phyloP scores from a whole-genome alignment of 2,888 invertebrate genomes.

The Auanema sp. region DNA sequence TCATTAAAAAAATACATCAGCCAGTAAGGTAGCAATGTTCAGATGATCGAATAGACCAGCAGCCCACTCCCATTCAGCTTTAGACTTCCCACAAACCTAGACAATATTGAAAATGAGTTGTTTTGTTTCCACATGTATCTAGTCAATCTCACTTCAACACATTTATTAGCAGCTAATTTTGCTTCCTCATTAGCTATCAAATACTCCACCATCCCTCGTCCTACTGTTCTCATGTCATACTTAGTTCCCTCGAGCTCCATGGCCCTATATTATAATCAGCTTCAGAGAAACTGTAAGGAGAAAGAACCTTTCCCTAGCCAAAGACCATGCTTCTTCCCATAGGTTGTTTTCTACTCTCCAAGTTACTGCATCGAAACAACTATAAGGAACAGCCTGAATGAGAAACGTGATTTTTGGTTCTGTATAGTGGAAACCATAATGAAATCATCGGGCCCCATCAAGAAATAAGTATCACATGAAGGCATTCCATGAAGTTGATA shows the following conservation, averaged over 20 bases:
- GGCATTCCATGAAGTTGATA: constrained; percentile 39
- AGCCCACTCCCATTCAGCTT: constrained; percentile 62
- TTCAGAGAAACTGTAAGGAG: background rate
- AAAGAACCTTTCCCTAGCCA: constrained; percentile 32
- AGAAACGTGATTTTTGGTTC: background rate
- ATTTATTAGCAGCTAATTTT: constrained; percentile 33
- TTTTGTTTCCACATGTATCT: background rate
- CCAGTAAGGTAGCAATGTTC: constrained; percentile 32
- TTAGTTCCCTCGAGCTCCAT: constrained; percentile 26
- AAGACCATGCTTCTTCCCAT: constrained; percentile 50
- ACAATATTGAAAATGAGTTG: background rate
- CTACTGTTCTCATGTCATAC: constrained; percentile 31
- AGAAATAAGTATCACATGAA: constrained; percentile 50
- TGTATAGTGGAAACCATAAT: constrained; percentile 40
- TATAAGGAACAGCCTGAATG: constrained; percentile 53
- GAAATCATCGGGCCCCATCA: constrained; percentile 48
- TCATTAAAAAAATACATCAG: constrained; percentile 23
- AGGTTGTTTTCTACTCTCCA: constrained; percentile 59
- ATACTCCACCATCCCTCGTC: constrained; percentile 47
- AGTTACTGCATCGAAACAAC: constrained; percentile 51
- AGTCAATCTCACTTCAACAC: constrained; percentile 20
- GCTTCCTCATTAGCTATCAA: constrained; percentile 36
- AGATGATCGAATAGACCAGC: constrained; percentile 50
- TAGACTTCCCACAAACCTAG: constrained; percentile 49
- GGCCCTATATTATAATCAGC: constrained; percentile 19